Evolutionary conservation across 2,797 vertebrate genomes (phyloP), one percentile per base, ranked within the genome.

Genomic region (Anabacerthia variegaticeps): DNA sequence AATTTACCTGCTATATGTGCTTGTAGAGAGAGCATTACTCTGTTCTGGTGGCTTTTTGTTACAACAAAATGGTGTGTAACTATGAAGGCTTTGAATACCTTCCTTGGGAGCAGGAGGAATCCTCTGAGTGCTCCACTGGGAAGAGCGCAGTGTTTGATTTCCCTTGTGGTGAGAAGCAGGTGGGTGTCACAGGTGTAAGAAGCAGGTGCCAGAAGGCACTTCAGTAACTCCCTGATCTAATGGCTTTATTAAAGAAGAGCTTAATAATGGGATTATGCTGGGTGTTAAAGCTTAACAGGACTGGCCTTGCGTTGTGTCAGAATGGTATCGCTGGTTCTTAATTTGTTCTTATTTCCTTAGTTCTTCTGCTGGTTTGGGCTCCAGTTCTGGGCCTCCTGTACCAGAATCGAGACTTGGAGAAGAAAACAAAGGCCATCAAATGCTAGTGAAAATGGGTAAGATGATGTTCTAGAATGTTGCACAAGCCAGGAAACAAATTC

Each of bases 361-460:
- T 55, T 98, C 98, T 78, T 97, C 98, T 93, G 99, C 96, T 82
- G 98, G 99, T 36, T 97, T 99, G 92, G 98, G 98, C 21, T 97
- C 98, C 28, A 97, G 97, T 43, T 96, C 99, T 24, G 97, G 98
- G 34, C 98, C 98, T 92, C 92, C 97, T 30, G 52, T 98, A 62
- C 78, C 96, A 16, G 99, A 99, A 63, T 97, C 96, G 2, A 98
- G 99, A 88, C 98, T 99, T 11, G 99, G 99, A 37, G 99, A 99
- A 82, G 99, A 99, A 96, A 99, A 99, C 94, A 99, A 99, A 96
- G 99, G 99, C 34, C 99, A 99, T 94, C 99, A 99, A 97, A 98
- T 99, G 98, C 98, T 99, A 6, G 99, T 99, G 97, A 99, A 99
- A 97, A 99, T 99, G 99, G 99, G 99, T 99, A 97, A 92, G 98